Base-by-base conservation (phyloP, 2,113 vertebrate species). In the Asarcornis scutulata region DNA sequence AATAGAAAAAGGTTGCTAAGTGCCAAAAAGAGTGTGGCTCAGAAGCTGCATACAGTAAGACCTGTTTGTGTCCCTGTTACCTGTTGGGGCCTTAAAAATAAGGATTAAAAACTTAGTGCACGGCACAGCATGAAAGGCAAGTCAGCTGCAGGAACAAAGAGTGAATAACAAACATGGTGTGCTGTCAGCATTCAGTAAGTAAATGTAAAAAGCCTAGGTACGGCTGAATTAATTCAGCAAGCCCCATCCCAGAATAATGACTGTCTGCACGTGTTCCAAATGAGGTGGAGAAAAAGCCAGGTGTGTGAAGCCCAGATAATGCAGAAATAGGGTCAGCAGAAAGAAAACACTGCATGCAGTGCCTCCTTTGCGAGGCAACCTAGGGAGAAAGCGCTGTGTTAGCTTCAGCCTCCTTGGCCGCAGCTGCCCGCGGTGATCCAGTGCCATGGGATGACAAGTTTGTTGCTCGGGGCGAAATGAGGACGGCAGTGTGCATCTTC, bases 381-480 rank as follows among this genome's bases (percentile, higher is more conserved):
- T n/a, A 18, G 29, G 53, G 58, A 83, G 23, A 75, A 68, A 26
- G 38, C 5, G 25, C 20, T 52, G 1, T 18, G 15, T 20, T 91
- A 12, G 48, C 46, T 21, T 48, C 46, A 11, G 46, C 9, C 46
- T 48, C 46, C 46, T 46, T 46, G 46, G 46, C 46, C 46, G 11
- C 46, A 46, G 44, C 44, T 17, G 44, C 44, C 44, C 44, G 16
- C 17, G 7, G 44, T 44, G 44, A 8, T 23, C 13, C 15, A 34
- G 4, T 7, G 9, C 18, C 9, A 2, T 16, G 40, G 5, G 20
- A 9, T 53, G 21, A 38, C 3, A 31, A 46, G 42, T 36, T 32
- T 18, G 15, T 29, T 71, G 48, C 13, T 12, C 17, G 44, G 9
- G 18, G 34, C 0, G 0, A 86, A 81, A 73, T 0, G 0, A 56